Conservation (phyloP, 1,140 invertebrate genomes). For the Phthorimaea operculella region DNA sequence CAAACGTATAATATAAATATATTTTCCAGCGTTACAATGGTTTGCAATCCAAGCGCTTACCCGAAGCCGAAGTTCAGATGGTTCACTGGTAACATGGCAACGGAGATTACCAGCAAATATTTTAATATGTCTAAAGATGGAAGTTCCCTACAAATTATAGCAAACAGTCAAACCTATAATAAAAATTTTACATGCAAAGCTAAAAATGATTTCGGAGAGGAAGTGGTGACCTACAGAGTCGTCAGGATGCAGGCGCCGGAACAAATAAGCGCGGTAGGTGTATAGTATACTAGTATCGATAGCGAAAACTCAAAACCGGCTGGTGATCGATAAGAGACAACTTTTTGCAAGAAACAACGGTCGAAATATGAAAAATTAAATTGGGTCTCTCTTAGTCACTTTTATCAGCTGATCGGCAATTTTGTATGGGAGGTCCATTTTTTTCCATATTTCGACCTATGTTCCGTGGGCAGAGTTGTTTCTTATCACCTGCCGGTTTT, state of each 20-base stretch:
- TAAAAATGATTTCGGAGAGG: conserved; percentile 29
- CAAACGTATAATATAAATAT: too few species aligned
- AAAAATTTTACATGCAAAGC: conserved; percentile 36
- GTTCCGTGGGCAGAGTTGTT: too few species aligned
- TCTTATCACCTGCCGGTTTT: too few species aligned
- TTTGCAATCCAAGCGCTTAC: conserved; percentile 34
- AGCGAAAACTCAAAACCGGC: too few species aligned
- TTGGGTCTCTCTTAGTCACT: too few species aligned
- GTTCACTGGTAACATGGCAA: conserved; percentile 27
- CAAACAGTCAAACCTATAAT: conserved; percentile 7
- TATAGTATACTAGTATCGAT: too few species aligned
- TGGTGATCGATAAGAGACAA: too few species aligned
- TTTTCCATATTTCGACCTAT: too few species aligned
- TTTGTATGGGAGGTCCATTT: too few species aligned
- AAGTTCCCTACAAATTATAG: conserved; percentile 13
- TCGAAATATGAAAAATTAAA: too few species aligned
- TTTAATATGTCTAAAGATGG: conserved; percentile 27
- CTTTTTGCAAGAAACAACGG: too few species aligned
- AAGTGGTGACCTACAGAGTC: conserved; percentile 2
- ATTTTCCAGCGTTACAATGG: conserved; percentile 36
- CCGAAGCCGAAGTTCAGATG: conserved; percentile 41
- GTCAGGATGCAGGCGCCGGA: background rate
- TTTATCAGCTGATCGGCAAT: too few species aligned
- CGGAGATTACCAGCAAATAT: conserved; percentile 30
- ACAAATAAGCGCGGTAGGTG: background rate